These are phyloP conservation scores for Nezara viridula DNA, from an alignment of 2,888 invertebrate species.

Conservation along the genomic window DNA sequence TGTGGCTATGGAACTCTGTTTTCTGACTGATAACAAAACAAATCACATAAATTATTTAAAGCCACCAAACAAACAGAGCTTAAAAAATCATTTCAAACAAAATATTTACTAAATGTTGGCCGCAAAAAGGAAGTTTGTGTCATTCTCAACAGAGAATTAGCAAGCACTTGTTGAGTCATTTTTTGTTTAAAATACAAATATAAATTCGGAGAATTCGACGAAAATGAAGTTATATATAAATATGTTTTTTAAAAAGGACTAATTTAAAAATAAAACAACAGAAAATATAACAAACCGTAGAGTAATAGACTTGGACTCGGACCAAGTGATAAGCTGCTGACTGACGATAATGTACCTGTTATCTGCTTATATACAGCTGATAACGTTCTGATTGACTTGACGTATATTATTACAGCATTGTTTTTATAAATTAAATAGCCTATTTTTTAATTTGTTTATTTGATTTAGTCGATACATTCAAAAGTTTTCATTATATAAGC, in stretches of 20 bases:
- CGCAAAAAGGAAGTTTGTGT: background rate
- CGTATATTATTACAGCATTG: too few relatives aligned
- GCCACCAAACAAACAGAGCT: background rate
- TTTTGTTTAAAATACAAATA: background rate
- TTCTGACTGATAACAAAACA: background rate
- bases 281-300: background rate
- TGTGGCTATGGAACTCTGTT: slow-evolving; percentile 50
- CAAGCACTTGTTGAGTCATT: background rate
- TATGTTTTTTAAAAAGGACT: background rate
- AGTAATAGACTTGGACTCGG: background rate
- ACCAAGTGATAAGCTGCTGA: background rate
- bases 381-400: background rate
- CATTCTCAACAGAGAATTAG: background rate
- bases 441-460: too few relatives aligned
- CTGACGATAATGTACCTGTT: background rate
- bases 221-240: background rate
- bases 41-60: background rate
- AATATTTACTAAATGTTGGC: slow-evolving; percentile 11
- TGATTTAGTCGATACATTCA: too few relatives aligned
- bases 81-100: background rate
- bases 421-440: too few relatives aligned
- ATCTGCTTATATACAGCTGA: background rate
- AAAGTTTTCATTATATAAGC: too few relatives aligned
- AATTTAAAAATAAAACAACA: background rate
- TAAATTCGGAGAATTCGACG: background rate